phyloP scores from a whole-genome alignment of 2,113 vertebrate species.

The Tupaia tana region DNA sequence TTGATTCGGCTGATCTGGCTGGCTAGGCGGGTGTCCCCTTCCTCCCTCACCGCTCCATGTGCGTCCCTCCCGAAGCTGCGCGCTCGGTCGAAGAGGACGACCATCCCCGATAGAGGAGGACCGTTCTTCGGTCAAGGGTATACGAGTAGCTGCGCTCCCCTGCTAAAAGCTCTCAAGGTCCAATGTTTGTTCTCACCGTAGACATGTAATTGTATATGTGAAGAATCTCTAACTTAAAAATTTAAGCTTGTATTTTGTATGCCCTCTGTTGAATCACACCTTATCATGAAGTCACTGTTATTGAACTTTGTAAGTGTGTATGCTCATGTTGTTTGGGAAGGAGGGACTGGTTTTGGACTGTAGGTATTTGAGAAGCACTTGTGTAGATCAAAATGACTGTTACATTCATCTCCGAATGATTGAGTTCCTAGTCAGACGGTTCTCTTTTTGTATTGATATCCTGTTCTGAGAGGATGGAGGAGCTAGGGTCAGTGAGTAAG shows the following conservation, averaged over 20 bases:
- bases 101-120: no score
- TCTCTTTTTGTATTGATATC: conserved; percentile 11
- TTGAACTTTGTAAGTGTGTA: not conserved
- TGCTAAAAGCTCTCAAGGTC: no score
- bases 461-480: not conserved
- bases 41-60: no score
- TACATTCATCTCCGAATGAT: not conserved
- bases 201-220: not conserved
- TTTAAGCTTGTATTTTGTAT: not conserved
- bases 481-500: not conserved
- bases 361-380: not conserved
- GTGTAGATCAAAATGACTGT: not conserved
- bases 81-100: no score
- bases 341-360: not conserved
- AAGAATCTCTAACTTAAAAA: not conserved
- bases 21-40: no score
- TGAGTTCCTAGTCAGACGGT: not conserved
- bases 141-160: no score
- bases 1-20: no score
- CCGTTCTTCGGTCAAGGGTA: no score
- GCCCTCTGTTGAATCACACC: not conserved
- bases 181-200: not conserved
- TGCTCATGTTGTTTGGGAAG: not conserved
- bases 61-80: no score
- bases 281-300: not conserved